A percentile compares a stretch with the other conserved stretches of the same genome.
Evolutionary conservation across 1,140 invertebrate genomes (phyloP).

Genomic region (Zaprionus capensis): DNA sequence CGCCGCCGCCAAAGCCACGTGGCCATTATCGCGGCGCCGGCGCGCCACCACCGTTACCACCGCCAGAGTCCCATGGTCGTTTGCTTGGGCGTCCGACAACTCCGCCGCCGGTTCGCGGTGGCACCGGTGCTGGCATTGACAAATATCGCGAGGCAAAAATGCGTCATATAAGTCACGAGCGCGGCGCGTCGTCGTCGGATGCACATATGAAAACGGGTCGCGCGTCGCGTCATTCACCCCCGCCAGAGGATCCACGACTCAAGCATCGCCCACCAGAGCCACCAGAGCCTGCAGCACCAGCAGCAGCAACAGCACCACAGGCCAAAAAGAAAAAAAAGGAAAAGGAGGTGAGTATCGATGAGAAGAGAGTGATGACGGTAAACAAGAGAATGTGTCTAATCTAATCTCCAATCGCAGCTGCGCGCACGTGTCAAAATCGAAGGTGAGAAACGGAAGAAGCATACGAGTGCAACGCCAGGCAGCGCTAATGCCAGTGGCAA

Average conservation of each 20-base stretch:
- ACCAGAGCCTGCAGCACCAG: slow-evolving; percentile 72
- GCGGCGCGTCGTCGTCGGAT: slow-evolving; percentile 64
- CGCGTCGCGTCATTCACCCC: slow-evolving; percentile 75
- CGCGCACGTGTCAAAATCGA: slow-evolving; percentile 84
- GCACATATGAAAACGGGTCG: slow-evolving; percentile 70
- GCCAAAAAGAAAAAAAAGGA: slow-evolving; percentile 81
- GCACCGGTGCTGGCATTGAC: slow-evolving; percentile 52
- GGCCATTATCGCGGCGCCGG: slow-evolving; percentile 73
- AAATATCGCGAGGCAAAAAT: slow-evolving; percentile 79
- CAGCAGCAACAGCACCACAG: slow-evolving; percentile 55
- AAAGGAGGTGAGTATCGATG: slow-evolving; percentile 60
- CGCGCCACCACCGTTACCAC: slow-evolving; percentile 57
- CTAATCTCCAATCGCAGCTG: slow-evolving; percentile 46
- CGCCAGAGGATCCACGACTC: slow-evolving; percentile 81
- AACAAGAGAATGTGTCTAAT: neutral
- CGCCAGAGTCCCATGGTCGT: slow-evolving; percentile 74
- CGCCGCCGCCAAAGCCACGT: slow-evolving; percentile 77
- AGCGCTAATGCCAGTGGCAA: slow-evolving; percentile 55
- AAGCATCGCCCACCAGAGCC: slow-evolving; percentile 83
- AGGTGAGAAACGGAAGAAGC: slow-evolving; percentile 84
- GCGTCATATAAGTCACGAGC: slow-evolving; percentile 72
- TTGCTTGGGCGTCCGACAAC: slow-evolving; percentile 71
- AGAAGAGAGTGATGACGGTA: no score
- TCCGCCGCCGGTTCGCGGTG: slow-evolving; percentile 69
- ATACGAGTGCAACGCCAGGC: slow-evolving; percentile 53